Base-by-base conservation (phyloP, 2,113 vertebrate species). In the Monopterus albus region DNA sequence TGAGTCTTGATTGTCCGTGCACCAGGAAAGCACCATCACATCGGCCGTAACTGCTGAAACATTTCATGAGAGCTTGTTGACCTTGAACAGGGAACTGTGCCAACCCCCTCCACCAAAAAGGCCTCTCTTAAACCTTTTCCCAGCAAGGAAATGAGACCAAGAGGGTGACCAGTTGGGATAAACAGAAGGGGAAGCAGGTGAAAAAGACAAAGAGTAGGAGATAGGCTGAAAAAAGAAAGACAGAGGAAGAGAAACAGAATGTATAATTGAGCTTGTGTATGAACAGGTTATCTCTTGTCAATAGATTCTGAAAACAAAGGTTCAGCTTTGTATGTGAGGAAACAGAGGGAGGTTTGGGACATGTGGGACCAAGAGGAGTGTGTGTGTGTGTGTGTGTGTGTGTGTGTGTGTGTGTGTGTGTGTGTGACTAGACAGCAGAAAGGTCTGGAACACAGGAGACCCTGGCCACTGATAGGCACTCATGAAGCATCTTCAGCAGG, bases 401-500 rank as follows among this genome's bases (percentile, higher is more conserved):
- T 75, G 8, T 55, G 69, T 49, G 29, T 66, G 53, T 49, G 40
- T 29, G 50, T 56, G 42, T 36, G 31, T 61, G 39, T 31, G 60
- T 45, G 52, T 75, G 8, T 55, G 69, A 82, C 43, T 65, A 80
- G 68, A 70, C 50, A 74, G 64, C 53, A 77, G 50, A 63, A n/a
- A 72, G 75, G 83, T 79, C 59, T 78, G 46, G 50, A 71, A 38
- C 72, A 67, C 80, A 56, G 58, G 74, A 88, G 81, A 78, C 85
- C 59, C 74, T 11, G 72, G 51, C 57, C 68, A 61, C 74, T 67
- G 82, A 85, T 71, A 77, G 68, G 66, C 72, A 47, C 76, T 80
- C 59, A 59, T 28, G 70, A 17, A 78, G 63, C 88, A 84, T 86
- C 79, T 79, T 83, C 81, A 82, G 78, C 72, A 70, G 81, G 87